phyloP scores from a whole-genome alignment of 2,888 invertebrate genomes.

The Chymomyza procnemis region DNA sequence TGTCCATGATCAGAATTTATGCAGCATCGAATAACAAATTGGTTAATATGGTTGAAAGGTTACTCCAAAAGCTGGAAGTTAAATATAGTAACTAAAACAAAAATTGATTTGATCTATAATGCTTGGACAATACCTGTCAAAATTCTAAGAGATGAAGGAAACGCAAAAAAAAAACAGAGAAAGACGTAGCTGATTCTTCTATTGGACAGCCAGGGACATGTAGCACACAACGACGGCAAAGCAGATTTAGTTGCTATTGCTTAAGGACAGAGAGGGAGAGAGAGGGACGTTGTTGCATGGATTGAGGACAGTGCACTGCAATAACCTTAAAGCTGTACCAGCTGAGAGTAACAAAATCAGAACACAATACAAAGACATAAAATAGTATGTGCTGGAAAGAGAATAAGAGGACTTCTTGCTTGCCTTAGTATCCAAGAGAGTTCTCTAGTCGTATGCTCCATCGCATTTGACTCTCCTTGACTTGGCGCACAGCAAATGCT shows the following conservation, averaged over 20 bases:
- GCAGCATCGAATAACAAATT: not conserved
- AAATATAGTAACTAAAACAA: too few relatives aligned
- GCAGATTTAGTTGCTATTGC: too few relatives aligned
- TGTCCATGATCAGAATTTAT: not conserved
- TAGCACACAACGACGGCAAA: constrained; percentile 36
- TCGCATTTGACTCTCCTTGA: constrained; percentile 26
- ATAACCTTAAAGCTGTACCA: constrained; percentile 71
- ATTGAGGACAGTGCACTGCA: constrained; percentile 76
- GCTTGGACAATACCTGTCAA: constrained; percentile 58
- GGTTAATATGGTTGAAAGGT: not conserved
- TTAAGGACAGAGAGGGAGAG: constrained; percentile 46
- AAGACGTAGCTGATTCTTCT: not conserved
- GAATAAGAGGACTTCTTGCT: constrained; percentile 20
- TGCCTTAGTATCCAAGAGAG: constrained; percentile 5
- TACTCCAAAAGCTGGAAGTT: not conserved
- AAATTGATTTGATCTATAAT: constrained; percentile 20
- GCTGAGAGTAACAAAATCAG: constrained; percentile 42
- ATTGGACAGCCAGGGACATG: constrained; percentile 44
- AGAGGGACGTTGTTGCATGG: not conserved
- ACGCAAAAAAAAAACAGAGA: constrained; percentile 24
- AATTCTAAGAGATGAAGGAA: constrained; percentile 56
- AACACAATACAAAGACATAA: constrained; percentile 8
- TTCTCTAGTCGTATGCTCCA: constrained; percentile 3
- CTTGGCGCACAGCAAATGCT: constrained; percentile 63
- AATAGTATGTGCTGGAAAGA: constrained; percentile 7